Evolutionary conservation across 2,797 vertebrate genomes (phyloP), one percentile per base, ranked within the genome.

Genomic region (Sebastes trivittatus): DNA sequence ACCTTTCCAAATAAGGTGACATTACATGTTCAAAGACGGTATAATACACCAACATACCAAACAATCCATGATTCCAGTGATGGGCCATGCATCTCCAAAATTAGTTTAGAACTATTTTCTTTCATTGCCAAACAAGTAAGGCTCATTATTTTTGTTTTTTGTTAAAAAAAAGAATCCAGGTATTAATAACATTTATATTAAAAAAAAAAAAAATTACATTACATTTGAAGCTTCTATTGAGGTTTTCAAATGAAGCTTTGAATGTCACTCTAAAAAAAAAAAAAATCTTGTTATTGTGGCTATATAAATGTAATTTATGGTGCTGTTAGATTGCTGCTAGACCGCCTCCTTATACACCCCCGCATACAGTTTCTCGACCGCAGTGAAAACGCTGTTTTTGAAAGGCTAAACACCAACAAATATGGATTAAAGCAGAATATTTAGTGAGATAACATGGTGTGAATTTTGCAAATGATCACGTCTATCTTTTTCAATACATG

Each of bases 111-210:
- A 82, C 64, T 25, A 18, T n/a, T 49, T 54, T 56, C 10, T 84
- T 65, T 77, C 59, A 60, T 64, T 65, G 72, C 63, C 65, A 80
- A 75, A 78, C 46, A 68, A 36, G 30, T 74, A 81, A 78, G 82
- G 87, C 87, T 89, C 72, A 36, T 75, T 80, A 16, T 64, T 85
- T 85, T 75, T 66, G 58, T 5, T 80, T 80, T 7, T 38, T 2
- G 13, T 73, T 71, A 27, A 27, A 10, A 23, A 77, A 77, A 59
- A 11, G 1, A 69, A 72, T 34, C 16, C 2, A 16, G 2, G 6
- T 65, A 25, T 59, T 9, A 2, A 60, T 61, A 2, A 2, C 25
- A 61, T 13, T 6, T 67, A 49, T 49, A 20, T 49, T 2, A 68
- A 77, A 83, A 79, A 7, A 7, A 13, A 32, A 36, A 11, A 11